phyloP scores from a whole-genome alignment of 2,888 invertebrate genomes.

The Cacoxenus indagator region DNA sequence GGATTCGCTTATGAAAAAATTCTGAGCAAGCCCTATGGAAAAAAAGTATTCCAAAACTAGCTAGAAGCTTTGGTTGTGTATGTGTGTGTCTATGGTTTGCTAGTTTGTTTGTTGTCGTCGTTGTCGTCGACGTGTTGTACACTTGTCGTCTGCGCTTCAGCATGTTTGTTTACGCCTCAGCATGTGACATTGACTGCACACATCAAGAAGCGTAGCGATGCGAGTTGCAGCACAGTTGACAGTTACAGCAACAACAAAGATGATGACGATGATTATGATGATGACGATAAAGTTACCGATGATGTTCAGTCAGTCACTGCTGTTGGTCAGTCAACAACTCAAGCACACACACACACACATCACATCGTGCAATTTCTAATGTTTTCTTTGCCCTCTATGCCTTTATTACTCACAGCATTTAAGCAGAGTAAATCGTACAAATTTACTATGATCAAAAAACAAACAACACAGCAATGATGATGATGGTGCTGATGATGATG shows the following conservation, averaged over 20 bases:
- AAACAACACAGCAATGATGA: neutral
- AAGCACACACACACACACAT: neutral
- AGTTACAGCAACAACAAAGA: neutral
- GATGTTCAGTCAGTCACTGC: constrained; percentile 11
- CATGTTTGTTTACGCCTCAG: constrained; percentile 66
- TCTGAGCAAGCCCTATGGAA: neutral
- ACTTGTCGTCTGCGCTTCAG: constrained; percentile 37
- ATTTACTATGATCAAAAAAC: neutral
- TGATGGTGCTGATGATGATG: neutral
- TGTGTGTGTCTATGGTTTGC: neutral
- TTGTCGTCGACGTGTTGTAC: neutral
- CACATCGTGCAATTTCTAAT: constrained; percentile 8
- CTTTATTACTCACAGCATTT: constrained; percentile 1
- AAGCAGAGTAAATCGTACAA: neutral
- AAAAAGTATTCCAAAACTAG: neutral
- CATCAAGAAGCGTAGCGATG: constrained; percentile 9
- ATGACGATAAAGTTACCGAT: neutral
- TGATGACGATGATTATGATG: constrained; percentile 9
- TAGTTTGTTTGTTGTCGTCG: neutral
- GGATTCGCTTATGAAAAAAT: constrained; percentile 46
- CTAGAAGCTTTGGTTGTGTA: neutral
- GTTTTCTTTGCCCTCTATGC: constrained; percentile 17
- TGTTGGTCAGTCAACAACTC: constrained; percentile 17
- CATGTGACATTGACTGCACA: constrained; percentile 46
- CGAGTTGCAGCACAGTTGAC: neutral